These are phyloP conservation scores for Notechis scutatus DNA, from an alignment of 2,113 vertebrate species.

Conservation along the genomic window DNA sequence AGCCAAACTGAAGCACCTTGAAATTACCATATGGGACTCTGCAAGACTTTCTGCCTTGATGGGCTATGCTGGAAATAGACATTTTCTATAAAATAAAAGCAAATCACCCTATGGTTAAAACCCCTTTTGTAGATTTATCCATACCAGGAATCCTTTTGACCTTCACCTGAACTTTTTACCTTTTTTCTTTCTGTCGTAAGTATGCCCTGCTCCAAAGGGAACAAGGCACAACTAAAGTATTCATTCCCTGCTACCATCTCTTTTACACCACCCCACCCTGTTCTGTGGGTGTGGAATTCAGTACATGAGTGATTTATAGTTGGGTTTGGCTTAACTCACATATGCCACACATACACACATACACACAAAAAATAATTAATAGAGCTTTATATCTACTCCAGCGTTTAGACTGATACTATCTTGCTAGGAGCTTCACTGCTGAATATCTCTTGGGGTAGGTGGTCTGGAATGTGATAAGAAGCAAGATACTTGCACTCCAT, in stretches of 20 bases:
- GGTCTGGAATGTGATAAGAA: background rate
- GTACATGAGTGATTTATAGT: conserved; percentile 28
- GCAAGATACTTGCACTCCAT: background rate
- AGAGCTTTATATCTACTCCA: background rate
- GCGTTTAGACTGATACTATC: background rate
- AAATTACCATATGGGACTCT: background rate
- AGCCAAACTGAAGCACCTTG: background rate
- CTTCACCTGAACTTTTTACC: conserved; percentile 14
- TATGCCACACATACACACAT: background rate
- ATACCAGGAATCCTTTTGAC: background rate
- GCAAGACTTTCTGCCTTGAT: background rate
- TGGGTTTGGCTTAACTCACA: conserved; percentile 19
- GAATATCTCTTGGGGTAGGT: background rate
- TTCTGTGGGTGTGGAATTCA: conserved; percentile 20
- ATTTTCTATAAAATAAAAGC: background rate
- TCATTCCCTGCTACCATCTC: background rate
- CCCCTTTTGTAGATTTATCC: background rate
- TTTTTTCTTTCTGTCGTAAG: background rate
- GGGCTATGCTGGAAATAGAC: background rate
- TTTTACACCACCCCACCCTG: background rate
- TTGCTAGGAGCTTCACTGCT: background rate
- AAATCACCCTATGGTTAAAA: background rate
- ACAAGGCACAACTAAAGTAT: background rate
- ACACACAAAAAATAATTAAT: background rate
- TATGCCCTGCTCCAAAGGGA: background rate